Percentiles rank a stretch among this genome's conserved stretches.
These are phyloP conservation scores for Rutilus rutilus DNA, from an alignment of 2,113 vertebrate genomes.

Conservation along the genomic window DNA sequence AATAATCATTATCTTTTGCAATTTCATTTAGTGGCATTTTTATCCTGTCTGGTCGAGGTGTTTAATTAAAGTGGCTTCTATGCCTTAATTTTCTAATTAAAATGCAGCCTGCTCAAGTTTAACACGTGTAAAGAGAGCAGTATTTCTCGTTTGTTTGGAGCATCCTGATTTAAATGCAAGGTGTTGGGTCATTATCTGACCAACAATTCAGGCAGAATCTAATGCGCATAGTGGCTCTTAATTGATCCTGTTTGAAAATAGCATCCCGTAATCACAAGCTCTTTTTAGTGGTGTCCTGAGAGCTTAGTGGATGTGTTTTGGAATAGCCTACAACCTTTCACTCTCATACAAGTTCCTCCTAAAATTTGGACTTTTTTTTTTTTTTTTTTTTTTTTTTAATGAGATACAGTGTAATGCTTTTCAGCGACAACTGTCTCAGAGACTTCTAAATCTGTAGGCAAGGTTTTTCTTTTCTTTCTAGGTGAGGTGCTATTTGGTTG, in stretches of 20 bases:
- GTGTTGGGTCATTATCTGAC: constrained; percentile 59
- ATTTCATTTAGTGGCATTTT: background rate
- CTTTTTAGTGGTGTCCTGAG: constrained; percentile 65
- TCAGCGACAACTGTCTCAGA: background rate
- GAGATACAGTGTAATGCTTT: background rate
- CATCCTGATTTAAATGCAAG: constrained; percentile 65
- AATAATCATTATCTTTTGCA: background rate
- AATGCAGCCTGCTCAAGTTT: background rate
- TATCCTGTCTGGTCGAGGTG: background rate
- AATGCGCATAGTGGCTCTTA: constrained; percentile 63
- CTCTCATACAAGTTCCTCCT: constrained; percentile 37
- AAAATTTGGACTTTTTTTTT: constrained; percentile 23
- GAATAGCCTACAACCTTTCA: constrained; percentile 68
- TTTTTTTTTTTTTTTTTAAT: constrained; percentile 22
- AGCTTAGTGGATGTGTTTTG: constrained; percentile 61
- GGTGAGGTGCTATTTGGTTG: background rate
- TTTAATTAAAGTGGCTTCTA: background rate
- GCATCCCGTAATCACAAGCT: constrained; percentile 64
- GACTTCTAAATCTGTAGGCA: constrained; percentile 49
- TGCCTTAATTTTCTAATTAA: background rate
- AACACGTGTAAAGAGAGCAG: constrained; percentile 1
- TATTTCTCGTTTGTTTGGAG: constrained; percentile 39
- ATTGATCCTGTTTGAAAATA: constrained; percentile 71
- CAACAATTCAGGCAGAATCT: constrained; percentile 62
- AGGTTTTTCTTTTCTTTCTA: background rate